Conservation (phyloP, 2,113 vertebrate species). For the Rostratula benghalensis region DNA sequence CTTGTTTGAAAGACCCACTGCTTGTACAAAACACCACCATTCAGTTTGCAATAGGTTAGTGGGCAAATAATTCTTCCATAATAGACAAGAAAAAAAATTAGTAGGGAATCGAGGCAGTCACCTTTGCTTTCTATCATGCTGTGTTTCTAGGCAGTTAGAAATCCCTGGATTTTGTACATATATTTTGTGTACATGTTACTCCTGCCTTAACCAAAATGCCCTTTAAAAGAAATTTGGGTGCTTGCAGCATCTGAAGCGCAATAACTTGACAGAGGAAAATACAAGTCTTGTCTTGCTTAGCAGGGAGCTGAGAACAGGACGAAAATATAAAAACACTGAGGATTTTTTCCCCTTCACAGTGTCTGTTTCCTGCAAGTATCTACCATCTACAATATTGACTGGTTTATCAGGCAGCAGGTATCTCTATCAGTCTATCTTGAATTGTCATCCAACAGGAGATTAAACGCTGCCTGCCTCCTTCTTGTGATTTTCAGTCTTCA, state of each 20-base stretch:
- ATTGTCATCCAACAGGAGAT: constrained; percentile 75
- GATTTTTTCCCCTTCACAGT: neutral
- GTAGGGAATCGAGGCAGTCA: neutral
- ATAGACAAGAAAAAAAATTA: neutral
- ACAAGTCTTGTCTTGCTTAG: neutral
- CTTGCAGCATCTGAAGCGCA: neutral
- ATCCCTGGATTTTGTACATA: neutral
- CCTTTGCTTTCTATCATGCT: neutral
- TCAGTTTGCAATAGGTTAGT: neutral
- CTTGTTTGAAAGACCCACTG: neutral
- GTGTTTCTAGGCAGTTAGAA: neutral
- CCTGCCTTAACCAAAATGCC: neutral
- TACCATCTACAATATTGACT: constrained; percentile 72
- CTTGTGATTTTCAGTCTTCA: constrained; percentile 74
- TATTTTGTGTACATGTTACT: neutral
- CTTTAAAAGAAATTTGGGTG: neutral
- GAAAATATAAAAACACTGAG: neutral
- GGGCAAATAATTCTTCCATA: neutral
- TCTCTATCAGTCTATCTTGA: constrained; percentile 73
- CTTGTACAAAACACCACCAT: neutral
- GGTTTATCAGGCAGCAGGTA: constrained; percentile 68
- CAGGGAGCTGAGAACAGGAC: neutral
- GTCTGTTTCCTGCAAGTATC: constrained; percentile 54
- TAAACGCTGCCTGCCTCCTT: constrained; percentile 62
- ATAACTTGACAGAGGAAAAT: neutral